A percentile compares a stretch with the other conserved stretches of the same genome.
Evolutionary conservation across 2,888 invertebrate genomes (phyloP).

Genomic region (Zele albiditarsus): DNA sequence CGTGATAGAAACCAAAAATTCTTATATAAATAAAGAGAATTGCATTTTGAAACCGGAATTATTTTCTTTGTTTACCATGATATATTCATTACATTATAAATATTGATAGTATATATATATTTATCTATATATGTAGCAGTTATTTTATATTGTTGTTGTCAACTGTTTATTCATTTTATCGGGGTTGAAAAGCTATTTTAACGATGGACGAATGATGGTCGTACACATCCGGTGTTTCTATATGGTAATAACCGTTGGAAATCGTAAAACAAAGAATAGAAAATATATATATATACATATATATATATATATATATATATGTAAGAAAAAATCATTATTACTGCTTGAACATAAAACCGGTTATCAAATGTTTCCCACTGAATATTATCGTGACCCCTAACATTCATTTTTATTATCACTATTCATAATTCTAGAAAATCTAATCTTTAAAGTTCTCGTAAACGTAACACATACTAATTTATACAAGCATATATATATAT

Average conservation of each 20-base stretch:
- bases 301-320: neutral
- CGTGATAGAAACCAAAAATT: neutral
- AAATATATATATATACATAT: constrained; percentile 16
- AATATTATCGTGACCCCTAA: constrained; percentile 46
- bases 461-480: neutral
- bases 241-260: constrained; percentile 26
- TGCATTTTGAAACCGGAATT: neutral
- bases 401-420: constrained; percentile 27
- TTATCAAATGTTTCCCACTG: constrained; percentile 45
- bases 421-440: constrained; percentile 38
- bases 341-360: constrained; percentile 23
- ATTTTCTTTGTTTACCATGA: neutral
- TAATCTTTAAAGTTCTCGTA: constrained; percentile 32
- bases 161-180: constrained; percentile 25
- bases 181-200: constrained; percentile 37
- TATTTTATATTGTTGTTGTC: constrained; percentile 7
- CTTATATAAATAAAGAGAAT: neutral
- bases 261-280: constrained; percentile 37
- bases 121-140: neutral
- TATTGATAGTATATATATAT: too few species aligned
- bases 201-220: constrained; percentile 44
- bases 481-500: constrained; percentile 8
- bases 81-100: neutral
- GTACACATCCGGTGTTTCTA: constrained; percentile 45
- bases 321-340: neutral